These are phyloP conservation scores for Meandrina meandrites DNA, from an alignment of 92 coral and sea anemone genomes.

Conservation along the genomic window DNA sequence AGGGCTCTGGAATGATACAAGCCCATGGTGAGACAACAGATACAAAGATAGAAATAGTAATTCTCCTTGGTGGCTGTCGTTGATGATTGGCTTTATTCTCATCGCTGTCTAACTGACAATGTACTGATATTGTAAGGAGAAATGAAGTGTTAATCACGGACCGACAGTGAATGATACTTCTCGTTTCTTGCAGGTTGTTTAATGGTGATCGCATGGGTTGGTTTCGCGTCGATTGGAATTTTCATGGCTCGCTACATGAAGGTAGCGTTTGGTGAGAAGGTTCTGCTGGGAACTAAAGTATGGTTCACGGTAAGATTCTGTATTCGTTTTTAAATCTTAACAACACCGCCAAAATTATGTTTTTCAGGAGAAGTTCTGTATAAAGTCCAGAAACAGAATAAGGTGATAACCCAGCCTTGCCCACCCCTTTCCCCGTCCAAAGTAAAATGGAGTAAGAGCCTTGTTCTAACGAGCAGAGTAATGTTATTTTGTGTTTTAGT, in stretches of 20 bases:
- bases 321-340: neutral
- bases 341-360: neutral
- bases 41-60: neutral
- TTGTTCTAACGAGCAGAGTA: neutral
- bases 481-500: neutral
- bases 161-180: neutral
- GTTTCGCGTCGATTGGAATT: slow-evolving; percentile 71
- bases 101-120: neutral
- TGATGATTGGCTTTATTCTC: neutral
- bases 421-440: too few species aligned
- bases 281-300: slow-evolving; percentile 60
- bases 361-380: neutral
- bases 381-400: too few species aligned
- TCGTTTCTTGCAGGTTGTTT: slow-evolving; percentile 44
- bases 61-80: too few species aligned
- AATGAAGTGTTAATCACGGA: neutral
- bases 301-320: slow-evolving; percentile 74
- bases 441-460: too few species aligned
- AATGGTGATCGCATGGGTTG: slow-evolving; percentile 82
- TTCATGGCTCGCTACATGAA: slow-evolving; percentile 89
- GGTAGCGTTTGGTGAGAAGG: slow-evolving; percentile 64
- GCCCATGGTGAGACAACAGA: slow-evolving; percentile 23
- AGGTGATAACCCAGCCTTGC: too few species aligned
- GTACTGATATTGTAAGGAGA: neutral
- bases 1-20: neutral